Evolutionary conservation across 2,113 vertebrate genomes (phyloP).

Genomic region (Scomber colias): DNA sequence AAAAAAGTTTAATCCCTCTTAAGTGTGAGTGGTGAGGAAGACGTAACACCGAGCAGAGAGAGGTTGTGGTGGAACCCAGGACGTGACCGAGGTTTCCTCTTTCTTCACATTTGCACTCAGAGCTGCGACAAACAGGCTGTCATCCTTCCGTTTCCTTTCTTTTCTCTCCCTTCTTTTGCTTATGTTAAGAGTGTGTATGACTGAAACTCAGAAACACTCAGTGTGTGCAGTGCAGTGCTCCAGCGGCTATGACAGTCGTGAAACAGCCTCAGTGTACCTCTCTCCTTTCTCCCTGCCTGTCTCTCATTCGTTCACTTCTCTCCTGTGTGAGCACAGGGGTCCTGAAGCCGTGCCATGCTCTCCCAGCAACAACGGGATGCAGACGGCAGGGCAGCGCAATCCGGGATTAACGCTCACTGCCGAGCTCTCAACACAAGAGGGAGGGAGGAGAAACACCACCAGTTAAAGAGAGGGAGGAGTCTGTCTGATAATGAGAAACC

Average conservation of each 20-base stretch:
- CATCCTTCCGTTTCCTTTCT: slow-evolving; percentile 56
- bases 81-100: slow-evolving; percentile 53
- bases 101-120: slow-evolving; percentile 65
- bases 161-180: slow-evolving; percentile 33
- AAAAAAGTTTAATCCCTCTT: slow-evolving; percentile 75
- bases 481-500: slow-evolving; percentile 71
- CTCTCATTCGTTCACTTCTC: slow-evolving; percentile 50
- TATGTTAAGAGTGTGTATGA: slow-evolving; percentile 47
- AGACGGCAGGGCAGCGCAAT: slow-evolving; percentile 79
- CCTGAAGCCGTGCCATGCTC: slow-evolving; percentile 79
- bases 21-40: slow-evolving; percentile 32
- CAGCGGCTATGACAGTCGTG: slow-evolving; percentile 62
- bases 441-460: slow-evolving; percentile 64
- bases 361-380: slow-evolving; percentile 76
- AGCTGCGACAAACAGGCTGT: slow-evolving; percentile 50
- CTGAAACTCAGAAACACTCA: slow-evolving; percentile 63
- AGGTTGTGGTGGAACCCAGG: slow-evolving; percentile 46
- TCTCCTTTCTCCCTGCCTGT: slow-evolving; percentile 17
- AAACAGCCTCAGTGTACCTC: slow-evolving; percentile 56
- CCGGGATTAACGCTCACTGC: slow-evolving; percentile 77
- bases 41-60: slow-evolving; percentile 17
- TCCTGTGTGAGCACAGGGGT: slow-evolving; percentile 71
- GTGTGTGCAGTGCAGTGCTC: slow-evolving; percentile 40
- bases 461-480: slow-evolving; percentile 76
- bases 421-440: slow-evolving; percentile 68